Conservation (phyloP, 1,140 invertebrate species). For the Euura saliciscinereae region DNA sequence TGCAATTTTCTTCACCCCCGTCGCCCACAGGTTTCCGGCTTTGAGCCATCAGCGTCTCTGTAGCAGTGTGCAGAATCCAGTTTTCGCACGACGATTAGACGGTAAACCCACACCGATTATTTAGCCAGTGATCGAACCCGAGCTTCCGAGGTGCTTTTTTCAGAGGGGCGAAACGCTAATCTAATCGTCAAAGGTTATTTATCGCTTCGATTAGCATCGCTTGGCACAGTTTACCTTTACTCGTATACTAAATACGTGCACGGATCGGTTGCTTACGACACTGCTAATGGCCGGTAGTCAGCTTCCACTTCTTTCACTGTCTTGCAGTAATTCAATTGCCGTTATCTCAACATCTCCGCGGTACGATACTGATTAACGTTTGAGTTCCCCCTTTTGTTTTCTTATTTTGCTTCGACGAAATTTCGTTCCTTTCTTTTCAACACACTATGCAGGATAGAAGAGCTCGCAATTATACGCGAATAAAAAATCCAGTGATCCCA, state of each 20-base stretch:
- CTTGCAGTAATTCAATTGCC: background rate
- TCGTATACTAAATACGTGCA: background rate
- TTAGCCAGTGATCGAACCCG: background rate
- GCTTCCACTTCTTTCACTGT: background rate
- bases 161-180: background rate
- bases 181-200: slow-evolving; percentile 5
- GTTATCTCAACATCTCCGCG: background rate
- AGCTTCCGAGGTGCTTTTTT: background rate
- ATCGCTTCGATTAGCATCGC: slow-evolving; percentile 6
- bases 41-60: background rate
- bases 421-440: no score
- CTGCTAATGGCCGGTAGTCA: slow-evolving; percentile 1
- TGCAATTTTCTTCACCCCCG: background rate
- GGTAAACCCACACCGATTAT: background rate
- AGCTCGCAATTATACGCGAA: no score
- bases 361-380: no score
- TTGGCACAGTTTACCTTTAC: background rate
- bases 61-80: background rate
- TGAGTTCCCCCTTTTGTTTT: no score
- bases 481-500: no score
- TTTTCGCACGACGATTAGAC: background rate
- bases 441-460: no score
- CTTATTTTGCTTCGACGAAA: no score
- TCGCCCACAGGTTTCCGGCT: background rate
- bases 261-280: background rate